These are phyloP conservation scores for Stenolophus ochropezus DNA, from an alignment of 2,888 invertebrate genomes.

Conservation along the genomic window DNA sequence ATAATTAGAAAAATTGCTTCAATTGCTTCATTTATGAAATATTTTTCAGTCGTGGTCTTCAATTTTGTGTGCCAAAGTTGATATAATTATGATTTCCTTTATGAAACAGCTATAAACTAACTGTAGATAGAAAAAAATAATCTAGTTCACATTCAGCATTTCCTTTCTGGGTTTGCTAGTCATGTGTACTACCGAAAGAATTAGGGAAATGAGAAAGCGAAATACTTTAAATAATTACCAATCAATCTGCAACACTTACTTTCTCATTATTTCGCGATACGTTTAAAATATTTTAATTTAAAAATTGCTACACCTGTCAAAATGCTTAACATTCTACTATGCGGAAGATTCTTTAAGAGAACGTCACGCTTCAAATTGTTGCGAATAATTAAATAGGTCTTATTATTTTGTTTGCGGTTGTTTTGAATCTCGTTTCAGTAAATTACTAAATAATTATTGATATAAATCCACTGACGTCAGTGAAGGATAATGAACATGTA, in stretches of 20 bases:
- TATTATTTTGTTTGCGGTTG: not conserved
- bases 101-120: too few relatives aligned
- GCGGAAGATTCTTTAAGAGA: not conserved
- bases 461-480: not conserved
- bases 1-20: too few relatives aligned
- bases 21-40: too few relatives aligned
- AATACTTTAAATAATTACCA: constrained; percentile 11
- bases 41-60: too few relatives aligned
- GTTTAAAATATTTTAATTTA: constrained; percentile 3
- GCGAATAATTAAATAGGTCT: not conserved
- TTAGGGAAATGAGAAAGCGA: constrained; percentile 2
- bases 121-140: not conserved
- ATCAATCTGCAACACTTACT: not conserved
- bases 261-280: not conserved
- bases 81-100: too few relatives aligned
- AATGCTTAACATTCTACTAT: not conserved
- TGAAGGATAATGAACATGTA: not conserved
- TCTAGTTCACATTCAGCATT: not conserved
- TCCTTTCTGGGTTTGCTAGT: not conserved
- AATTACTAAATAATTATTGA: constrained; percentile 9
- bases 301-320: not conserved
- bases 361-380: not conserved
- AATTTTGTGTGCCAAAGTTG: too few relatives aligned
- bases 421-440: constrained; percentile 3
- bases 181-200: not conserved